These are phyloP conservation scores for Oreochromis aureus DNA, from an alignment of 2,113 vertebrate genomes.

Conservation along the genomic window DNA sequence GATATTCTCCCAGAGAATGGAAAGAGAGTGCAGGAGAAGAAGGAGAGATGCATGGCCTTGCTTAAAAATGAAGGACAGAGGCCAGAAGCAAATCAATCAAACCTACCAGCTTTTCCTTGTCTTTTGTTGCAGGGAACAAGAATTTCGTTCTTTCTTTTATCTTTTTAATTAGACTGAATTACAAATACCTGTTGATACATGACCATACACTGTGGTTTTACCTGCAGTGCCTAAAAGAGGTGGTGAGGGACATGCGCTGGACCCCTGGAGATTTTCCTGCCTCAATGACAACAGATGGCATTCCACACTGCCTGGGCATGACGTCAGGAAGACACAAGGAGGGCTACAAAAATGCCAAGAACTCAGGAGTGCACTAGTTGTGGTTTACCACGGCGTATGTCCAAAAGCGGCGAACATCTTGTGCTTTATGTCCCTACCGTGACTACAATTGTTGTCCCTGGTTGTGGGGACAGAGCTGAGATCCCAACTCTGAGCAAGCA, in stretches of 20 bases:
- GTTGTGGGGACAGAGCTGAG: background rate
- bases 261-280: background rate
- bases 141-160: background rate
- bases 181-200: slow-evolving; percentile 2
- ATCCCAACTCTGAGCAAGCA: background rate
- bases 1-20: slow-evolving; percentile 31
- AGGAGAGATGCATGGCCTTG: background rate
- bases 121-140: background rate
- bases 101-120: background rate
- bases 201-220: background rate
- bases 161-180: background rate
- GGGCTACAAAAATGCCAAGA: slow-evolving; percentile 22
- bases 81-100: background rate
- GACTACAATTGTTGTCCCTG: background rate
- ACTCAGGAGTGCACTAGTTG: background rate
- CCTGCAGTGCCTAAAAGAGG: background rate
- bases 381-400: background rate
- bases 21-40: background rate
- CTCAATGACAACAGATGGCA: slow-evolving; percentile 39
- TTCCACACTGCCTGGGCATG: slow-evolving; percentile 8
- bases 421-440: background rate
- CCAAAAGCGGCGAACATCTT: background rate
- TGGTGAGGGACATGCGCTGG: background rate
- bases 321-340: slow-evolving; percentile 34
- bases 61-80: slow-evolving; percentile 35